A percentile compares a stretch with the other conserved stretches of the same genome.
These are phyloP conservation scores for Panagrolaimus sp. DNA, from an alignment of 1,140 invertebrate genomes.

Conservation along the genomic window DNA sequence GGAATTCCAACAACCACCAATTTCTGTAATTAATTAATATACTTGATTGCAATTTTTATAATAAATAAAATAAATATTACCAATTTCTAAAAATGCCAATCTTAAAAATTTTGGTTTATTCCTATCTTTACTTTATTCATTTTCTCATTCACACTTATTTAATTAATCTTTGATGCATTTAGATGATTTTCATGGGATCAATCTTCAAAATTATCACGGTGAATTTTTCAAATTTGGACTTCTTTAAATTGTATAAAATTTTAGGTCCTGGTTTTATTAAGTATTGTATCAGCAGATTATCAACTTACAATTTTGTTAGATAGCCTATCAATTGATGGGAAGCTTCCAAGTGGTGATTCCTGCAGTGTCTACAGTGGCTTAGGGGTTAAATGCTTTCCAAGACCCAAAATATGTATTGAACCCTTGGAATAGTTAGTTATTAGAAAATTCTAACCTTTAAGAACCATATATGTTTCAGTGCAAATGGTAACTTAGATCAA, in stretches of 20 bases:
- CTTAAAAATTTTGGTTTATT: background rate
- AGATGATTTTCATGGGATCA: too few species aligned
- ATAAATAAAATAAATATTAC: too few species aligned
- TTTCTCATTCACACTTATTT: background rate
- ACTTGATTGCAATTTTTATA: too few species aligned
- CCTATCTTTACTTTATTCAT: background rate
- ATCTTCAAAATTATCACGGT: too few species aligned
- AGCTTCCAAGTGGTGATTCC: background rate
- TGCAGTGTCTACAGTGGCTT: background rate
- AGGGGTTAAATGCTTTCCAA: background rate
- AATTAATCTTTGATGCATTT: background rate
- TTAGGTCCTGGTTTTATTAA: background rate
- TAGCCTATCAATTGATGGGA: background rate
- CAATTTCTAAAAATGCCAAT: background rate
- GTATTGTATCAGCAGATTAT: background rate
- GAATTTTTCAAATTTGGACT: too few species aligned
- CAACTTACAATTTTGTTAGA: background rate
- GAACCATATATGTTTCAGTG: background rate
- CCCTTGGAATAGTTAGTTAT: background rate
- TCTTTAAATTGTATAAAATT: background rate
- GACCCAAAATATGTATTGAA: slow-evolving; percentile 13
- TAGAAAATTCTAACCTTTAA: background rate
- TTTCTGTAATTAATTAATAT: background rate
- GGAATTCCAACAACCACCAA: background rate
- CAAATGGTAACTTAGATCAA: background rate